These are phyloP conservation scores for Dryas iulia DNA, from an alignment of 1,140 invertebrate genomes.

Conservation along the genomic window DNA sequence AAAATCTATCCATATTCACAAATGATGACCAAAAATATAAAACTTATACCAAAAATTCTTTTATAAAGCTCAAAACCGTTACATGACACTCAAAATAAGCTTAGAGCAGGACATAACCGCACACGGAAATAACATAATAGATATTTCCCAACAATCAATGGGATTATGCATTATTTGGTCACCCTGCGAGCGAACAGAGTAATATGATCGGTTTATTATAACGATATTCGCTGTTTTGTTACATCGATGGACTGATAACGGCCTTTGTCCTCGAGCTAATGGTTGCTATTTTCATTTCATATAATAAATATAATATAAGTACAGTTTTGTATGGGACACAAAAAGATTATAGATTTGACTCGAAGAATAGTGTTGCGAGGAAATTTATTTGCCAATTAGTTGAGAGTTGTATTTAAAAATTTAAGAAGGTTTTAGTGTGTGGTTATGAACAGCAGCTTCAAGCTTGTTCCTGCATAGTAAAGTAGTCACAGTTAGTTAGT, in stretches of 20 bases:
- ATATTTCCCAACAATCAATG: constrained; percentile 50
- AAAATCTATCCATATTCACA: no score
- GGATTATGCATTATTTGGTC: constrained; percentile 59
- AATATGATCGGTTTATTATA: constrained; percentile 72
- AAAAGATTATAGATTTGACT: not conserved
- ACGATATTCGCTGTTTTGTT: constrained; percentile 71
- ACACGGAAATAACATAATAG: constrained; percentile 45
- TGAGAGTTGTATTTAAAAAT: not conserved
- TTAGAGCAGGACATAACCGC: constrained; percentile 46
- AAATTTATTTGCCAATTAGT: not conserved
- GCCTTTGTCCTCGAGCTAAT: constrained; percentile 39
- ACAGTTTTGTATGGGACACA: not conserved
- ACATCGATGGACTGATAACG: constrained; percentile 51
- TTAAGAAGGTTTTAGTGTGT: no score
- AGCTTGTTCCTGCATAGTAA: no score
- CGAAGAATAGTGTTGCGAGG: not conserved
- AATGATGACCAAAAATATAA: not conserved
- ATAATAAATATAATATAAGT: not conserved
- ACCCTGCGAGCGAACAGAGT: constrained; percentile 52
- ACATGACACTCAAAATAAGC: constrained; percentile 17
- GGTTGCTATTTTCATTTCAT: not conserved
- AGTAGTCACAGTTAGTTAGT: no score
- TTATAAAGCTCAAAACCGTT: not conserved
- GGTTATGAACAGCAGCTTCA: no score
- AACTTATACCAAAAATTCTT: not conserved